phyloP scores from a whole-genome alignment of 2,888 invertebrate genomes.

The Caenorhabditis sp. region DNA sequence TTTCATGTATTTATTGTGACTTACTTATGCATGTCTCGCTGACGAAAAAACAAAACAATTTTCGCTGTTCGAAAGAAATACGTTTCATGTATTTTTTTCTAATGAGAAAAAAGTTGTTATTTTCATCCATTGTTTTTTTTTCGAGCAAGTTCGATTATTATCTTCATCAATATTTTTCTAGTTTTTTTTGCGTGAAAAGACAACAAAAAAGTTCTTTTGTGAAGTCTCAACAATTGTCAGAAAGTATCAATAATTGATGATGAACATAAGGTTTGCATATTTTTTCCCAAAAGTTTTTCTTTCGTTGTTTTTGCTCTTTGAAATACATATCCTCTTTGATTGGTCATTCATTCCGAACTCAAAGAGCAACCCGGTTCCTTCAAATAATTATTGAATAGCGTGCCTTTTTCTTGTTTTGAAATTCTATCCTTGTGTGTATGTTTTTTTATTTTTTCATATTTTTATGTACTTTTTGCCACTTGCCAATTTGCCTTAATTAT shows the following conservation, averaged over 20 bases:
- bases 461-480: not conserved
- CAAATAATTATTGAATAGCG: not conserved
- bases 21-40: not conserved
- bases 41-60: not conserved
- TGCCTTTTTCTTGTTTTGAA: not conserved
- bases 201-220: too few species aligned
- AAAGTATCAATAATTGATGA: too few species aligned
- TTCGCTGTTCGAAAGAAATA: too few species aligned
- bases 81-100: too few species aligned
- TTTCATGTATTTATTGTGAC: not conserved
- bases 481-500: too few species aligned
- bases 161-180: not conserved
- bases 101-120: not conserved
- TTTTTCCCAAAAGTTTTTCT: not conserved
- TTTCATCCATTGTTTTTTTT: not conserved
- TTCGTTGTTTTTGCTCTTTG: not conserved
- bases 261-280: too few species aligned
- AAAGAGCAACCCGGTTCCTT: constrained; percentile 1
- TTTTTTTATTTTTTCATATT: too few species aligned
- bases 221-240: too few species aligned
- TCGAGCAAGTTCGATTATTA: not conserved
- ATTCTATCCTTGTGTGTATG: too few species aligned
- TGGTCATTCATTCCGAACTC: not conserved
- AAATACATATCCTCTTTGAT: not conserved
- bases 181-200: not conserved